Base-by-base conservation (phyloP, 2,113 vertebrate species). In the Spheniscus mendiculus region DNA sequence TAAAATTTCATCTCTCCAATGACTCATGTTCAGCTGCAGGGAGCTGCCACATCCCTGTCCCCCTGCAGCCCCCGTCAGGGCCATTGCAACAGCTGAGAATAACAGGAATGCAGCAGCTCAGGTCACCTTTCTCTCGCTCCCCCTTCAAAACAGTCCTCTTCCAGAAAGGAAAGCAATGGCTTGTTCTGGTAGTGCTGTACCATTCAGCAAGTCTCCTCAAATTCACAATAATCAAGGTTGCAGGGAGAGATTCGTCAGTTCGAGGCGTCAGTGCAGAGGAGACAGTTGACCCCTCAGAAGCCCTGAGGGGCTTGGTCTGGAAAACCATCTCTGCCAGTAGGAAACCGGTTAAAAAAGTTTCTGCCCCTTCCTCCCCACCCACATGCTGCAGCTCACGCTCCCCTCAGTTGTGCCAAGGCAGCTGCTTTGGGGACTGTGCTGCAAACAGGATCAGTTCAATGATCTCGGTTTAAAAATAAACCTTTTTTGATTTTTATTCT, bases 1-100 rank as follows among this genome's bases (percentile, higher is more conserved):
- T 74, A 34, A 23, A 62, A 25, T 52, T 62, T 77, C 84, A 83
- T 40, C 71, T 62, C 71, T 42, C 36, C 0, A 0, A 50, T 9
- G 19, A 40, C 67, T 93, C 65, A 26, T 42, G 53, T 19, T 93
- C 53, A 94, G 53, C 92, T 72, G 65, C 62, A 69, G 53, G 6
- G 53, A 96, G 38, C 80, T 83, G 83, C 42, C 0, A 0, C n/a
- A 50, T 67, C 83, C 80, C 89, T 58, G 18, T 34, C 63, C 53
- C 62, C 30, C 3, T 40, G 34, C 74, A 92, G 58, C 10, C 56
- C 45, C 62, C 5, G 2, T n/a, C 61, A 90, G 71, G 82, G 89
- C 71, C 89, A 63, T 34, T 83, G 88, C 82, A 93, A 97, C 93
- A 96, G 95, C 96, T 97, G 91, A 96, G 96, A 96, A 96, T 95